Evolutionary conservation across 1,140 invertebrate genomes (phyloP), one percentile per base, ranked within the genome.

Genomic region (Vanessa tameamea): DNA sequence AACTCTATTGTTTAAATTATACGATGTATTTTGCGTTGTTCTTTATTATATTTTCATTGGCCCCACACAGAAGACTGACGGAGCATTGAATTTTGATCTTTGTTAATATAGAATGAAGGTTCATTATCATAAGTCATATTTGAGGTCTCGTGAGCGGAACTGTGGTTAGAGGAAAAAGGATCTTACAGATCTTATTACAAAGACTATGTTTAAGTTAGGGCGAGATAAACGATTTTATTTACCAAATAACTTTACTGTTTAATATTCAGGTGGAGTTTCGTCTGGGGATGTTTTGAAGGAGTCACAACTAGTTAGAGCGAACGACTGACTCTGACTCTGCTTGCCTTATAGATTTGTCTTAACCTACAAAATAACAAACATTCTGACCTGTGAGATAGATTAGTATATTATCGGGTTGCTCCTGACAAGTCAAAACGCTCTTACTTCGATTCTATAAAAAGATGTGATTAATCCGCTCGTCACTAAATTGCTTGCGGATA

Each of bases 251-350:
- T 61, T 61, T 61, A 15, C 57, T 61, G 47, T 57, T 63, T 70
- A 50, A 50, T 70, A 63, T 70, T 63, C 68, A 70, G 57, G 57
- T 63, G 57, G 61, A 70, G 57, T 70, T 63, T 63, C 53, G 53
- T 69, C 53, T 59, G 14, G 57, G 47, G 68, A 63, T 70, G 68
- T 70, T 61, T 67, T 5, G 55, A 57, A 31, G 57, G 26, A 61
- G 57, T 61, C 57, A 9, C 43, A 3, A 61, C 57, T 61, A 61
- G 57, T 61, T 31, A 15, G 13, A 31, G 57, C 12, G 23, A n/a
- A n/a, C 13, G 57, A 26, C n/a, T n/a, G n/a, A n/a, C n/a, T n/a
- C n/a, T n/a, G n/a, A n/a, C 20, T 61, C 57, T 61, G 57, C 14
- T n/a, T 61, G 14, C 6, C 3, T 61, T 31, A 37, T 31, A n/a